Base-by-base conservation (phyloP, 2,888 invertebrate genomes). In the Zaprionus obscuricornis region DNA sequence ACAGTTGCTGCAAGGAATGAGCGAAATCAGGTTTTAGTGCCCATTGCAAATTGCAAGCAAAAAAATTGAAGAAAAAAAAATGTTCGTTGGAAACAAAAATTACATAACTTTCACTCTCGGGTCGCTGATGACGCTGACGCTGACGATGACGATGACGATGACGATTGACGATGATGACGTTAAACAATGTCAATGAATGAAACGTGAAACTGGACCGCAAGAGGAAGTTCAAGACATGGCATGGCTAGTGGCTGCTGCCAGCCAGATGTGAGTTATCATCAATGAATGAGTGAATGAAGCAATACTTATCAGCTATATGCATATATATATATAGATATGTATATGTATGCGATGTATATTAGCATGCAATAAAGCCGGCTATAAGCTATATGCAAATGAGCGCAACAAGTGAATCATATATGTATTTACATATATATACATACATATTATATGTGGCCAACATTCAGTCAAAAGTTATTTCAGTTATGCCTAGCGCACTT, bases 91-190 rank as follows among this genome's bases (percentile, higher is more conserved):
- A 73, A 74, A 52, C 39, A 55, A 72, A 83, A 63, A 66, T 85
- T 87, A 87, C 87, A 84, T 85, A 85, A 85, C 87, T 85, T 85
- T 87, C 86, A 79, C 87, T 83, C 58, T 33, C 42, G 39, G 29
- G 8, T 16, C 31, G 17, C 31, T 16, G 45, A 22, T n/a, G 27
- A 16, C 50, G 43, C 24, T 56, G 52, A 51, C 64, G 62, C 56
- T 50, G 26, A 46, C 16, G 52, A 67, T 51, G 37, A 33, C 68
- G 60, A 60, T 58, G 57, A 43, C 37, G 64, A 39, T 58, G 42
- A 46, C 34, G 33, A 22, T 33, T 33, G 24, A 33, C 37, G 3
- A 17, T n/a, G 31, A 45, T 18, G 22, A 22, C 29, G 11, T 5
- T 13, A 11, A 22, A 49, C 39, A 13, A 62, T 63, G 68, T 62